Conservation (phyloP, 2,797 vertebrate species). For the Gobio occitaniae region DNA sequence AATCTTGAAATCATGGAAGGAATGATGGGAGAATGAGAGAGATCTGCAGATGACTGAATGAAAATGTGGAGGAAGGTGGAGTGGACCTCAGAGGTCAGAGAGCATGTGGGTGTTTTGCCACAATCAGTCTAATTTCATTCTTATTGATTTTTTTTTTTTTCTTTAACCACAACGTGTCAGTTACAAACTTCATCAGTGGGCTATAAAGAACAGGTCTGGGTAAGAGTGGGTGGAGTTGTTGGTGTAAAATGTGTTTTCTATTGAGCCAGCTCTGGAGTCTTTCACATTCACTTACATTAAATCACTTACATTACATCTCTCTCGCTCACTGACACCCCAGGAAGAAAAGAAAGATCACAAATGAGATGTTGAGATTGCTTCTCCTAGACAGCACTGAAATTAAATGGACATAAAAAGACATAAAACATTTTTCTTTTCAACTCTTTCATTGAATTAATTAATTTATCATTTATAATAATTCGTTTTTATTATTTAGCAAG, state of each 20-base stretch:
- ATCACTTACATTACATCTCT: conserved; percentile 20
- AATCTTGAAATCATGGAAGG: conserved; percentile 42
- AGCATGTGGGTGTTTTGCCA: conserved; percentile 44
- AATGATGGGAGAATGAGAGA: conserved; percentile 55
- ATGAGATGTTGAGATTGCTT: conserved; percentile 5
- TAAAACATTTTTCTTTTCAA: neutral
- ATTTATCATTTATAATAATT: too few relatives aligned
- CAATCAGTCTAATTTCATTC: conserved; percentile 50
- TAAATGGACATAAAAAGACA: neutral
- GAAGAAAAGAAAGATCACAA: neutral
- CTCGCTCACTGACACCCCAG: neutral
- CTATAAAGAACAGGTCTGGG: neutral
- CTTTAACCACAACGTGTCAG: conserved; percentile 38
- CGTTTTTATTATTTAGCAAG: neutral
- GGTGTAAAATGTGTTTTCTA: conserved; percentile 60
- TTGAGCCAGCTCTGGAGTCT: conserved; percentile 55
- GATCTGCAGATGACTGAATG: conserved; percentile 39
- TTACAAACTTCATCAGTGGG: conserved; percentile 53
- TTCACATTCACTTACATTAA: conserved; percentile 45
- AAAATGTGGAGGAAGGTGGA: conserved; percentile 18
- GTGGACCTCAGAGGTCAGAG: conserved; percentile 51
- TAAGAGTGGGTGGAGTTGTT: conserved; percentile 17
- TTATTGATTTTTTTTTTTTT: conserved; percentile 50
- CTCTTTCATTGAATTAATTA: neutral
- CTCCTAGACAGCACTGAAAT: neutral